These are phyloP conservation scores for Aspidoscelis tigris DNA, from an alignment of 2,113 vertebrate genomes.

Conservation along the genomic window DNA sequence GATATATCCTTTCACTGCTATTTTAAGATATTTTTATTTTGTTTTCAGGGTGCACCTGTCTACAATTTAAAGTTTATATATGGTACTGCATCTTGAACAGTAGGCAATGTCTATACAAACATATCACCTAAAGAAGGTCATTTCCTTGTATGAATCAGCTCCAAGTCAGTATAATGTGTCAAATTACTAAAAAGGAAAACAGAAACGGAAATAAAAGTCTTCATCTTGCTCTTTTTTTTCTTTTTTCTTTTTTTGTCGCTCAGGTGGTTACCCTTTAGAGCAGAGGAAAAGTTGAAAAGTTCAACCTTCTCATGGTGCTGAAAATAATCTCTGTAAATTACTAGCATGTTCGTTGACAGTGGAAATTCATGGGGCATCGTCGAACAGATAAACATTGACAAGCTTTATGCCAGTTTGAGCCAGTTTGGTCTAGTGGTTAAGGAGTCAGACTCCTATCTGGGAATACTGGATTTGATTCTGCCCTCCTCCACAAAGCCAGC, in stretches of 20 bases:
- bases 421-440: no score
- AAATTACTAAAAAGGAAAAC: background rate
- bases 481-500: no score
- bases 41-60: background rate
- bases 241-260: background rate
- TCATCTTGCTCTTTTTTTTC: background rate
- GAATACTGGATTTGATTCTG: no score
- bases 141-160: background rate
- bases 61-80: background rate
- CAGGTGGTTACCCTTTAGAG: background rate
- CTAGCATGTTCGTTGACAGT: background rate
- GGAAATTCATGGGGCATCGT: background rate
- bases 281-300: constrained; percentile 6
- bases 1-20: background rate
- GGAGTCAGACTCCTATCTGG: no score
- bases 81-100: background rate
- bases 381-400: background rate
- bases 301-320: background rate
- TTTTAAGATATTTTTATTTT: no score
- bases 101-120: no score
- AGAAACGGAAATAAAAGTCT: background rate
- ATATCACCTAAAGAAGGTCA: background rate
- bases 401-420: background rate
- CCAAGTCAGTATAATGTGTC: background rate
- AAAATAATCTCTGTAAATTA: background rate